phyloP scores from a whole-genome alignment of 2,888 invertebrate genomes.

The Nomada ferruginata region DNA sequence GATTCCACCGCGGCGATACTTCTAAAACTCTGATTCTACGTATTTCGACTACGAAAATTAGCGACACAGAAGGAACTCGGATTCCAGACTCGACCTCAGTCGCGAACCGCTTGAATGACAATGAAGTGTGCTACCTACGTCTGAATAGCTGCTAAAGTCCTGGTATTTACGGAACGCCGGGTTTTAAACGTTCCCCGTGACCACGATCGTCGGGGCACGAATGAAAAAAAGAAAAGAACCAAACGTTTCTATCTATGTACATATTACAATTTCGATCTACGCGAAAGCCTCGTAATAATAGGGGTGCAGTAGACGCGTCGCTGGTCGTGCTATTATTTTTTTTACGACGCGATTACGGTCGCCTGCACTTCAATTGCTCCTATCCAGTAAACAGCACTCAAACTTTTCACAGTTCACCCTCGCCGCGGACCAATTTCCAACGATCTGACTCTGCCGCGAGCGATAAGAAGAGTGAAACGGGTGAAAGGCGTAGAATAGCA shows the following conservation, averaged over 20 bases:
- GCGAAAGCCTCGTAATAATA: conserved; percentile 19
- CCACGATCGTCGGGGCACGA: neutral
- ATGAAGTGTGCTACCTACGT: conserved; percentile 1
- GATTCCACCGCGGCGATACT: neutral
- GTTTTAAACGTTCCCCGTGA: conserved; percentile 18
- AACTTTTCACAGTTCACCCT: conserved; percentile 21
- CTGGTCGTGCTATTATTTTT: conserved; percentile 64
- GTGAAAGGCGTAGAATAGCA: neutral
- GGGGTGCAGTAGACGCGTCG: conserved; percentile 44
- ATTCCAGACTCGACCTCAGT: conserved; percentile 15
- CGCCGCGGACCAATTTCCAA: conserved; percentile 49
- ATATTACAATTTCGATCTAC: conserved; percentile 47
- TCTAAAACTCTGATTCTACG: neutral
- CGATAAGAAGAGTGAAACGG: conserved; percentile 14
- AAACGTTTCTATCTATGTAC: conserved; percentile 36
- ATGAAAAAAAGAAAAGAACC: neutral
- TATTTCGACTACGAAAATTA: conserved; percentile 31
- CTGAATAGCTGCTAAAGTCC: conserved; percentile 22
- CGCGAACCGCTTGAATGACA: conserved; percentile 28
- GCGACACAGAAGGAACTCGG: conserved; percentile 5
- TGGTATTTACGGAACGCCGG: conserved; percentile 21
- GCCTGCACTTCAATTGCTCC: conserved; percentile 54
- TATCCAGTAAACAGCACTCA: conserved; percentile 32
- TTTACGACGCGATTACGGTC: conserved; percentile 64
- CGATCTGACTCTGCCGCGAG: conserved; percentile 60